Evolutionary conservation across 2,888 invertebrate genomes (phyloP).

Genomic region (Apantesis nais): DNA sequence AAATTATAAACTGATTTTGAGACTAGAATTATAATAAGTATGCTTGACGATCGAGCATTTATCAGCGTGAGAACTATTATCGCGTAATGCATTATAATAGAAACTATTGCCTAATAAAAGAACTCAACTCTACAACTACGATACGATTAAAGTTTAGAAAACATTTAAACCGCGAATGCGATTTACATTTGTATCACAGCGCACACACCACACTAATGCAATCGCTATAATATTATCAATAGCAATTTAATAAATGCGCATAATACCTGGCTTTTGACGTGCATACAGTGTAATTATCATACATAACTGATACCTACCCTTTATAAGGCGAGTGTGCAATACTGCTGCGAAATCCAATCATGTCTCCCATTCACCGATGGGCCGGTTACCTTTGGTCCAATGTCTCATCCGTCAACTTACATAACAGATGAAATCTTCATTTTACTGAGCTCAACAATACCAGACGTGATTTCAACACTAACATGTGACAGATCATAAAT

Average conservation of each 20-base stretch:
- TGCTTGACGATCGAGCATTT: neutral
- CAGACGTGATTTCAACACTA: constrained; percentile 41
- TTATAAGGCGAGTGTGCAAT: constrained; percentile 37
- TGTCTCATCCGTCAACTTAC: constrained; percentile 52
- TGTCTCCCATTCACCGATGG: constrained; percentile 40
- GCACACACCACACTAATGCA: constrained; percentile 1
- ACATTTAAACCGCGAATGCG: neutral
- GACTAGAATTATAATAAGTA: neutral
- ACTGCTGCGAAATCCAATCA: constrained; percentile 40
- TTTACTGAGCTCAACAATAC: constrained; percentile 33
- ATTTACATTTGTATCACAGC: neutral
- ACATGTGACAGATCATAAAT: constrained; percentile 52
- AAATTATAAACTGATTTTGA: neutral
- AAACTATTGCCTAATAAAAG: neutral
- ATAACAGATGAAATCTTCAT: constrained; percentile 48
- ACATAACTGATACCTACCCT: constrained; percentile 34
- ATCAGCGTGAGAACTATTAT: neutral
- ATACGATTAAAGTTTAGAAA: neutral
- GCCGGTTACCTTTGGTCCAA: constrained; percentile 51
- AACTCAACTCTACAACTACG: neutral
- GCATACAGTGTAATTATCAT: constrained; percentile 28
- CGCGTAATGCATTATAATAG: neutral
- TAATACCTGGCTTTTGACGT: constrained; percentile 19
- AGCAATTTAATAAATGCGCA: constrained; percentile 25
- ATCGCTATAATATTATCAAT: constrained; percentile 8